Evolutionary conservation across 92 coral and sea anemone species (phyloP).

Genomic region (Zoanthus solanderi): DNA sequence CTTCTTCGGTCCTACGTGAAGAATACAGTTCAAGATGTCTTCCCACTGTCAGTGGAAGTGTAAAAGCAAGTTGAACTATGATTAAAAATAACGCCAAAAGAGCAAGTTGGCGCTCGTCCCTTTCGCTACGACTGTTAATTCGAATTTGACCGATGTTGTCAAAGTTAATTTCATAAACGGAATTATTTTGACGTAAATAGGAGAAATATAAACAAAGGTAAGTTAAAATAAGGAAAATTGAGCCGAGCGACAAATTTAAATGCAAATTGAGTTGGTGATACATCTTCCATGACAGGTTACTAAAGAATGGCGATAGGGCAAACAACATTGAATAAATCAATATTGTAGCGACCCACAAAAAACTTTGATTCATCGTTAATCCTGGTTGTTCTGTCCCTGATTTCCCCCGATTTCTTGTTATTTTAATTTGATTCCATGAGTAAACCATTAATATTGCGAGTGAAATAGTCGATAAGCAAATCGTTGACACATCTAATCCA

Average conservation of each 20-base stretch:
- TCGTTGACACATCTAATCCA: slow-evolving; percentile 1
- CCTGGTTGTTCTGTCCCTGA: not conserved
- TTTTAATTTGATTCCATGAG: slow-evolving; percentile 27
- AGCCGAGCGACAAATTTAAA: slow-evolving; percentile 29
- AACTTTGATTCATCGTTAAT: slow-evolving; percentile 16
- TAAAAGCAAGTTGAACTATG: slow-evolving; percentile 22
- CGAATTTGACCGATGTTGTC: slow-evolving; percentile 24
- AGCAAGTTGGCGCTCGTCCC: slow-evolving; percentile 8
- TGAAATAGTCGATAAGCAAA: slow-evolving; percentile 24
- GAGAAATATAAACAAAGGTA: slow-evolving; percentile 9
- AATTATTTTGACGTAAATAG: slow-evolving; percentile 17
- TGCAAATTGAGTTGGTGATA: slow-evolving; percentile 24
- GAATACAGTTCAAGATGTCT: slow-evolving; percentile 21
- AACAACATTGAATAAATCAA: slow-evolving; percentile 2
- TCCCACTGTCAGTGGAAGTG: not conserved
- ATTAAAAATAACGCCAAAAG: slow-evolving; percentile 29
- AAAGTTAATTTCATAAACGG: slow-evolving; percentile 10
- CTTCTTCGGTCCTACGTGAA: not conserved
- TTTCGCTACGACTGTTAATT: not conserved
- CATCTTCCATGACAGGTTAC: slow-evolving; percentile 21
- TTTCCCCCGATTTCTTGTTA: not conserved
- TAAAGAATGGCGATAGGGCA: slow-evolving; percentile 3
- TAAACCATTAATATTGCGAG: not conserved
- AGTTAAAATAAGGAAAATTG: not conserved
- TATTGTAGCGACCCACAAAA: not conserved